Evolutionary conservation across 2,113 vertebrate species (phyloP).

Genomic region (Gila orcuttii): DNA sequence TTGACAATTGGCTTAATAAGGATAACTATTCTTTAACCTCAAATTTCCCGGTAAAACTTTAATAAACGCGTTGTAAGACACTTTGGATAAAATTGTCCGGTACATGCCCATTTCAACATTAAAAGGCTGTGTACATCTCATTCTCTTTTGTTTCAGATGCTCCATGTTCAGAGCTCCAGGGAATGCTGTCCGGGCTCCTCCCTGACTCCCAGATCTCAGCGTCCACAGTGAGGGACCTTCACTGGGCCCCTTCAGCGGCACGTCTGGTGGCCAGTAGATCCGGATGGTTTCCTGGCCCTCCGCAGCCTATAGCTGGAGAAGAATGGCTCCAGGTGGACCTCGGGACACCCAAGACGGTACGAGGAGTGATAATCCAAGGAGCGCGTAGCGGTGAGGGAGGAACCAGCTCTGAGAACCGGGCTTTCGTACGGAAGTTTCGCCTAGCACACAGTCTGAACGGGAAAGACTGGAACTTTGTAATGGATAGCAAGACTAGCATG

Average conservation of each 20-base stretch:
- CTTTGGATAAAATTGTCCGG: conserved; percentile 13
- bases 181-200: conserved; percentile 94
- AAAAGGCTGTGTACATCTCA: neutral
- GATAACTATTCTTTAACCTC: too few relatives aligned
- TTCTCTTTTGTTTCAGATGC: conserved; percentile 77
- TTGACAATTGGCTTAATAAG: too few relatives aligned
- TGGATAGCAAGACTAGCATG: conserved; percentile 86
- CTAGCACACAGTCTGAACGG: conserved; percentile 88
- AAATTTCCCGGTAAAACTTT: neutral
- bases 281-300: conserved; percentile 88
- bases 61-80: neutral
- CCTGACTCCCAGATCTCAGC: conserved; percentile 90
- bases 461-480: conserved; percentile 91
- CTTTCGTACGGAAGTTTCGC: conserved; percentile 94
- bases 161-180: conserved; percentile 91
- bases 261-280: conserved; percentile 93
- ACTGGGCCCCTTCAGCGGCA: conserved; percentile 86
- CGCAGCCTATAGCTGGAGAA: conserved; percentile 87
- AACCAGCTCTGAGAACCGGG: conserved; percentile 84
- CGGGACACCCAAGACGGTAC: conserved; percentile 81
- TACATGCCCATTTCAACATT: neutral
- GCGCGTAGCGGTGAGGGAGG: conserved; percentile 87
- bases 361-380: conserved; percentile 92
- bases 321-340: conserved; percentile 98
- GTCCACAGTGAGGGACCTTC: conserved; percentile 88